Percentiles rank a stretch among this genome's conserved stretches.
These are phyloP conservation scores for Argynnis bischoffii DNA, from an alignment of 2,888 invertebrate genomes.

Conservation along the genomic window DNA sequence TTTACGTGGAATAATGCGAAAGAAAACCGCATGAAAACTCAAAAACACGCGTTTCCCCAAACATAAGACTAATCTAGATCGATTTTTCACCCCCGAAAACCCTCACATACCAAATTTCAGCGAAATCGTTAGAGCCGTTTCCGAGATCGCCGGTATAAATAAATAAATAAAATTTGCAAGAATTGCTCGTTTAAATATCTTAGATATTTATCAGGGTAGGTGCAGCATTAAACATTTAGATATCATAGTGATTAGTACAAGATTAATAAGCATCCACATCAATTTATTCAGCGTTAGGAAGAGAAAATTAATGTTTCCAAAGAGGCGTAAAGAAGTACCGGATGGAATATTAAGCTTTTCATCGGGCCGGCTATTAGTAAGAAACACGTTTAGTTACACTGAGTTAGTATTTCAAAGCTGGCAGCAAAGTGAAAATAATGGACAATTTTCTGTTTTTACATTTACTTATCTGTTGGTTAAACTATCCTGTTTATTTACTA, in stretches of 20 bases:
- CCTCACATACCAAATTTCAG: no score
- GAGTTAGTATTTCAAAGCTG: conserved; percentile 25
- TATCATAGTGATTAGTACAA: conserved; percentile 12
- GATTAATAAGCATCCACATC: conserved; percentile 45
- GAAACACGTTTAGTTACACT: conserved; percentile 42
- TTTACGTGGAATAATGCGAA: no score
- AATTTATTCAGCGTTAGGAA: conserved; percentile 60
- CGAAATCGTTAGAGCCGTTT: no score
- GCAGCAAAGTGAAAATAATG: conserved; percentile 10
- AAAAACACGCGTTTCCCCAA: no score
- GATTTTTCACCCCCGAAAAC: no score
- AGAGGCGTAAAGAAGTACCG: conserved; percentile 54
- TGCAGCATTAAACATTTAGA: conserved; percentile 7
- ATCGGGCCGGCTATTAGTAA: conserved; percentile 56
- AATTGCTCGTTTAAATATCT: no score
- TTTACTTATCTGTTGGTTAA: background rate
- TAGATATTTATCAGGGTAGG: background rate
- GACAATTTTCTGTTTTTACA: background rate
- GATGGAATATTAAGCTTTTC: conserved; percentile 69
- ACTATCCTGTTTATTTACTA: no score
- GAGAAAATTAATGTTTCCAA: conserved; percentile 68
- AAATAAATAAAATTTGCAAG: no score
- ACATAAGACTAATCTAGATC: no score
- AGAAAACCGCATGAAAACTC: no score
- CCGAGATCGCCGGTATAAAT: no score